A percentile compares a stretch with the other conserved stretches of the same genome.
These are phyloP conservation scores for Nothoprocta perdicaria DNA, from an alignment of 2,113 vertebrate species.

Conservation along the genomic window DNA sequence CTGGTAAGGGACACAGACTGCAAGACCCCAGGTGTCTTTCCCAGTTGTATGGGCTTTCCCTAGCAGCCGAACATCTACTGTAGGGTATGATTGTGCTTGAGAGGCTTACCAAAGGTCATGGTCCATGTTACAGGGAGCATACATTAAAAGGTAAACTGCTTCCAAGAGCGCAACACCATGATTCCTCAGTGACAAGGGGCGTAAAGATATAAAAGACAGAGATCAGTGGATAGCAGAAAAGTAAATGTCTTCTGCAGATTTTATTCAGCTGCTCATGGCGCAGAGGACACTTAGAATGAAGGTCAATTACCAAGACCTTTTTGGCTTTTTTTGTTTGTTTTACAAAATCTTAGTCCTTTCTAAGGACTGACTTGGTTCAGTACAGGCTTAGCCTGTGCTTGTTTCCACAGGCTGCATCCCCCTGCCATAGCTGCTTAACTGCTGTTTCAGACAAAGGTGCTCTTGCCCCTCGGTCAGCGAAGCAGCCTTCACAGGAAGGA, in stretches of 20 bases:
- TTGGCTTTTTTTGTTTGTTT: background rate
- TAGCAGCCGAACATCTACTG: background rate
- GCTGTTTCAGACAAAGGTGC: background rate
- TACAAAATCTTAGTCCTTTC: background rate
- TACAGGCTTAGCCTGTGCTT: background rate
- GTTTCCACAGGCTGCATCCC: rapidly evolving
- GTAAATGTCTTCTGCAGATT: background rate
- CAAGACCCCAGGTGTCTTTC: background rate
- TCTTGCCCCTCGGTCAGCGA: no score
- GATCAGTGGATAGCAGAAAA: background rate
- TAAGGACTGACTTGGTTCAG: background rate
- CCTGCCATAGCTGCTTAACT: background rate
- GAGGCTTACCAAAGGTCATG: rapidly evolving
- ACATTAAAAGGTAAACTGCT: background rate
- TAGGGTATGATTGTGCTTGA: background rate
- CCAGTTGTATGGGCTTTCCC: background rate
- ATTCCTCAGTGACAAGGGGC: no score
- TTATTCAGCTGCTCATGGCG: background rate
- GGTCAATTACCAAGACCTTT: background rate
- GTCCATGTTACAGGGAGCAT: rapidly evolving
- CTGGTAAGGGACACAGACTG: background rate
- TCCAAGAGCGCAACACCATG: background rate
- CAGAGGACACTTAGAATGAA: background rate
- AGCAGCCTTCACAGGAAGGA: background rate
- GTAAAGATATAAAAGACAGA: no score